These are phyloP conservation scores for Stenodera caucasica DNA, from an alignment of 2,888 invertebrate species.

Conservation along the genomic window DNA sequence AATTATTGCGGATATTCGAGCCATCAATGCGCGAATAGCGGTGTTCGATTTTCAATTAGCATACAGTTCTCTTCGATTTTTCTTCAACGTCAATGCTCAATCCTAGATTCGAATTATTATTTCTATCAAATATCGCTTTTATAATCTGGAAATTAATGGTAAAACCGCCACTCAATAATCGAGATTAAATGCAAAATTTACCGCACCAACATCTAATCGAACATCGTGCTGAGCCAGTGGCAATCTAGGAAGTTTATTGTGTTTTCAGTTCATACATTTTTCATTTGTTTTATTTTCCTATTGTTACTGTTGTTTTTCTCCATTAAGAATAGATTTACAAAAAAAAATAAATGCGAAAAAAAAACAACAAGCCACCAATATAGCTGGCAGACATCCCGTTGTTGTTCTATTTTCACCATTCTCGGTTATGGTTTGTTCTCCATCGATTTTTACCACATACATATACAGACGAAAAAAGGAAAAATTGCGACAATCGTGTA, in stretches of 20 bases:
- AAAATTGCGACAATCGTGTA: neutral
- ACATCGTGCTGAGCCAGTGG: slow-evolving; percentile 11
- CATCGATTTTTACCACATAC: too few species aligned
- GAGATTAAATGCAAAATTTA: slow-evolving; percentile 4
- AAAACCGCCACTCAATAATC: slow-evolving; percentile 1
- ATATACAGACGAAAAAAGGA: too few species aligned
- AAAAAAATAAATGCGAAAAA: neutral
- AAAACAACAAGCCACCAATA: neutral
- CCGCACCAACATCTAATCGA: slow-evolving; percentile 7
- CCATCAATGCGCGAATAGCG: too few species aligned
- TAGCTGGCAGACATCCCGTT: slow-evolving; percentile 14
- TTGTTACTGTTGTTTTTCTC: slow-evolving; percentile 7
- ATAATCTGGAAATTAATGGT: too few species aligned
- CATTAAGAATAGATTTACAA: neutral
- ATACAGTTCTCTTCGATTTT: neutral
- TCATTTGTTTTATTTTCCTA: neutral
- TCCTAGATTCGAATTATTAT: too few species aligned
- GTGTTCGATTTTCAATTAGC: neutral
- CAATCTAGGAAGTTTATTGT: slow-evolving; percentile 13
- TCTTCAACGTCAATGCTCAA: too few species aligned
- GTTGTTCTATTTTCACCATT: slow-evolving; percentile 11
- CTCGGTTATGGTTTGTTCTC: neutral
- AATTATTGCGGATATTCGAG: neutral
- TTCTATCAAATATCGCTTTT: too few species aligned
- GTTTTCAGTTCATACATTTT: slow-evolving; percentile 7